Base-by-base conservation (phyloP, 2,888 invertebrate species). In the Lasioglossum pauxillum region DNA sequence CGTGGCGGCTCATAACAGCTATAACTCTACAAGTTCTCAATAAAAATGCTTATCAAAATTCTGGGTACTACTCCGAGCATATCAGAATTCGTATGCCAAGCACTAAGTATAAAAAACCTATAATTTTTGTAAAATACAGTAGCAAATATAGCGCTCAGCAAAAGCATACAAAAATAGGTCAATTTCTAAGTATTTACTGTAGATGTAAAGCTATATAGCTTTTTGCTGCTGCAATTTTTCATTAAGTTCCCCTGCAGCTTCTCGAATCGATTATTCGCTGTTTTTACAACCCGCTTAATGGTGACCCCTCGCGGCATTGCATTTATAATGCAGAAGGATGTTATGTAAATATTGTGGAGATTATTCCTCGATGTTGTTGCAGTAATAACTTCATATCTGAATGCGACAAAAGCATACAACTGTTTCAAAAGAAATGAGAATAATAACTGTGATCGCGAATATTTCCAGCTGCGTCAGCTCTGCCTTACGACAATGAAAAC, bases 121-220 rank as follows among this genome's bases (percentile, higher is more conserved):
- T 53, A n/a, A n/a, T 23, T 53, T 23, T 10, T 10, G 53, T 57
- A 12, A n/a, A 57, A 57, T n/a, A n/a, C n/a, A n/a, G n/a, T 57
- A 4, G 57, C n/a, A n/a, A n/a, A n/a, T 12, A n/a, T n/a, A 0
- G 3, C n/a, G 12, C 10, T 3, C 10, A 0, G 10, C 53, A 10
- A 4, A n/a, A 57, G n/a, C 8, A 10, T 10, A 10, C 23, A 57
- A 3, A 53, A 53, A 10, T n/a, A n/a, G 57, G n/a, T 4, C 10
- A 1, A n/a, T 12, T 57, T n/a, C n/a, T n/a, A 57, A 10, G 4
- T 4, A n/a, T 23, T 10, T 53, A n/a, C n/a, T 53, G 53, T 53
- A 23, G 53, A 53, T 23, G 23, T 53, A 7, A 53, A 53, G 44
- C 44, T 16, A 12, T 3, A 4, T 46, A 46, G 14, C 44, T 14